Conservation (phyloP, 1,140 invertebrate genomes). For the Goniozus legneri region DNA sequence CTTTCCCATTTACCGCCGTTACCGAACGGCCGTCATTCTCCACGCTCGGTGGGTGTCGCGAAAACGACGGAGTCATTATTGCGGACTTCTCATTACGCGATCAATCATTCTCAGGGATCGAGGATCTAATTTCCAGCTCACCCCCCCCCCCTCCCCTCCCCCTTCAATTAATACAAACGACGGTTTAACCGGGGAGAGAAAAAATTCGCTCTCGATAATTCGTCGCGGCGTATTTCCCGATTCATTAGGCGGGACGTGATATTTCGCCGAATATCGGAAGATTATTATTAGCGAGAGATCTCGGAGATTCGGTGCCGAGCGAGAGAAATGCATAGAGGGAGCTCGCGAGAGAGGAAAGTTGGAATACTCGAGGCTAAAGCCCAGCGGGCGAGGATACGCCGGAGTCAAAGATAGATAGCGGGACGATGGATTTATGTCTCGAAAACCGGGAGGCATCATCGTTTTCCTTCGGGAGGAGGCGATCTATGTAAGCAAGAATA, state of each 20-base stretch:
- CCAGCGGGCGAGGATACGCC: too few species aligned
- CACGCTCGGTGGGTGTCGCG: constrained; percentile 12
- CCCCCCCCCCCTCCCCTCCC: too few species aligned
- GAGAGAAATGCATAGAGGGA: constrained; percentile 12
- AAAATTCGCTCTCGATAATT: too few species aligned
- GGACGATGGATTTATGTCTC: constrained; percentile 49
- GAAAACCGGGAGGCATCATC: constrained; percentile 35
- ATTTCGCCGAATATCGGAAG: constrained; percentile 11
- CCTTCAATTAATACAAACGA: too few species aligned
- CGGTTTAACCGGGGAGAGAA: too few species aligned
- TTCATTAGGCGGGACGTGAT: too few species aligned
- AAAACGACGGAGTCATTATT: constrained; percentile 50
- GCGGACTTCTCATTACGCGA: constrained; percentile 52
- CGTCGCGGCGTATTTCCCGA: too few species aligned
- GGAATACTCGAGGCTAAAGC: too few species aligned
- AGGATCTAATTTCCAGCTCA: constrained; percentile 47
- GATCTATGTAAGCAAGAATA: constrained; percentile 21
- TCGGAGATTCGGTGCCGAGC: constrained; percentile 32
- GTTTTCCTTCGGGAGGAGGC: constrained; percentile 29
- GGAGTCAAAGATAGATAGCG: constrained; percentile 39
- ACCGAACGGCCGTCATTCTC: background rate
- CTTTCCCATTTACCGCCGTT: background rate
- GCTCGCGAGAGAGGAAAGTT: constrained; percentile 23
- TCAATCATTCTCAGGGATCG: constrained; percentile 47
- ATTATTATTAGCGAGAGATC: constrained; percentile 23